Percentiles rank a stretch among this genome's conserved stretches.
phyloP scores from a whole-genome alignment of 2,888 invertebrate species.

The Chloroclystis v-ata region DNA sequence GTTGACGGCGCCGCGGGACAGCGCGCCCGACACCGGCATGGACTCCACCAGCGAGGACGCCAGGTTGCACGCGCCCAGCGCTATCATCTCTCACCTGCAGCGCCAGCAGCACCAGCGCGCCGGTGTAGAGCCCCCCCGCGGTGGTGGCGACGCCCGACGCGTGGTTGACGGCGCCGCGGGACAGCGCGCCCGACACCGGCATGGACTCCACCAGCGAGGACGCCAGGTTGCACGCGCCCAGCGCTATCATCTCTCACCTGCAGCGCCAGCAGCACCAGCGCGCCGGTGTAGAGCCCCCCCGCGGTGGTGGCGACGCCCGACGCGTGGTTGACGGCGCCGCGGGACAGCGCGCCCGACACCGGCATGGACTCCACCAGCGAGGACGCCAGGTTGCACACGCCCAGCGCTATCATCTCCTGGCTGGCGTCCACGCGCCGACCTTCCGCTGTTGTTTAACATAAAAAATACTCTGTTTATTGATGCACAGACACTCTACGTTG shows the following conservation, averaged over 20 bases:
- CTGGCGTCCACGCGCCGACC: conserved; percentile 91
- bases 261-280: conserved; percentile 64
- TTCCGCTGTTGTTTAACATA: conserved; percentile 71
- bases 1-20: conserved; percentile 94
- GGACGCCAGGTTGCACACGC: conserved; percentile 90
- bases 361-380: conserved; percentile 95
- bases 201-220: conserved; percentile 82
- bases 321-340: conserved; percentile 95
- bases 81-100: conserved; percentile 90
- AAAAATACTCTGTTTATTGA: too few relatives aligned
- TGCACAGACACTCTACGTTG: too few relatives aligned
- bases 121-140: conserved; percentile 91
- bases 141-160: conserved; percentile 94
- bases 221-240: neutral
- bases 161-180: conserved; percentile 94
- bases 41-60: conserved; percentile 92
- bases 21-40: conserved; percentile 94
- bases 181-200: conserved; percentile 93
- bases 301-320: conserved; percentile 93
- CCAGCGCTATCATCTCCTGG: conserved; percentile 93
- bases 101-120: conserved; percentile 84
- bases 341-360: conserved; percentile 91
- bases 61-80: conserved; percentile 91
- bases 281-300: conserved; percentile 90
- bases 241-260: conserved; percentile 50